Conservation (phyloP, 2,113 vertebrate species). For the Leptodactylus fuscus region DNA sequence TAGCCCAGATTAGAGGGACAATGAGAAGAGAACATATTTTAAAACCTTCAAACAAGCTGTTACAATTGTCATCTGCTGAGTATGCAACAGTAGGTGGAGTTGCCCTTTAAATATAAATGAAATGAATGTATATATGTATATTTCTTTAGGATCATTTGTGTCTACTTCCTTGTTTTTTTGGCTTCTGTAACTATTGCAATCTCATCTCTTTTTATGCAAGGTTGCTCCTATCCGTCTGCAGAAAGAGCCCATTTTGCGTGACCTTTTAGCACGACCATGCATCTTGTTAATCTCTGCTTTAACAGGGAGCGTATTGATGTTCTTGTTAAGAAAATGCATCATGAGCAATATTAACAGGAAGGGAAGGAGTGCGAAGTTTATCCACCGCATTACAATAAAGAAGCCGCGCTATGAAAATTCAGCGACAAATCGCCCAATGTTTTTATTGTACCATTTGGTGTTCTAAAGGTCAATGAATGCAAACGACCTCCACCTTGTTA, state of each 20-base stretch:
- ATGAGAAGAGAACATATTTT: too few species aligned
- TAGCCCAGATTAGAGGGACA: too few species aligned
- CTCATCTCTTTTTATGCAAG: slow-evolving; percentile 25
- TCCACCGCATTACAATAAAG: background rate
- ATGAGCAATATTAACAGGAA: slow-evolving; percentile 28
- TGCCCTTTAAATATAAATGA: background rate
- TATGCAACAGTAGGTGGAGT: background rate
- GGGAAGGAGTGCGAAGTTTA: background rate
- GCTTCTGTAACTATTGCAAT: background rate
- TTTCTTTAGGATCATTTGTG: background rate
- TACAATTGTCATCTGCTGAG: too few species aligned
- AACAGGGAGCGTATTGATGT: slow-evolving; percentile 35
- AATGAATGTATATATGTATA: background rate
- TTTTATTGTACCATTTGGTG: background rate
- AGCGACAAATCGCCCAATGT: background rate
- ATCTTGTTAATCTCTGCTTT: slow-evolving; percentile 41
- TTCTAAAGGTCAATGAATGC: slow-evolving; percentile 32
- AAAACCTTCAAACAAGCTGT: too few species aligned
- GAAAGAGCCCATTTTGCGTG: background rate
- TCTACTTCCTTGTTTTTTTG: background rate
- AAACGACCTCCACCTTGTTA: slow-evolving; percentile 11
- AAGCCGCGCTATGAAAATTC: background rate
- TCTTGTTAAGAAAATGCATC: slow-evolving; percentile 39
- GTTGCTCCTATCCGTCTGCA: slow-evolving; percentile 6
- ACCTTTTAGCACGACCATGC: slow-evolving; percentile 24